Base-by-base conservation (phyloP, 2,797 vertebrate species). In the Danio kyathit region DNA sequence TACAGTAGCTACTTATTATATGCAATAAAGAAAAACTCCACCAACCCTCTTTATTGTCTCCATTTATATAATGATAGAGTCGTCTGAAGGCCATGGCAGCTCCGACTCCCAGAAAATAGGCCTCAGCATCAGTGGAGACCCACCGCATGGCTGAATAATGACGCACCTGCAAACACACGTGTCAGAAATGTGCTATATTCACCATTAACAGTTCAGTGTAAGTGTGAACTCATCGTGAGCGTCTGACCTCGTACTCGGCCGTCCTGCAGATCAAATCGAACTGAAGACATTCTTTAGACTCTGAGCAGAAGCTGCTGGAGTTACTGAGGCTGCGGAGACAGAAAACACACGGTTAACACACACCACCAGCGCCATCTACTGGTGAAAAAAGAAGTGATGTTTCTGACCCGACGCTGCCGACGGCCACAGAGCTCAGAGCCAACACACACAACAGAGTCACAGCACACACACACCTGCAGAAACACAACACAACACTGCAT, bases 11-110 rank as follows among this genome's bases (percentile, higher is more conserved):
- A 29, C 29, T 29, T 29, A 29, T n/a, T n/a, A n/a, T 29, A 29
- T 29, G 29, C 29, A 29, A 29, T 29, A 29, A 29, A 29, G 29
- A 29, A 1, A 29, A 14, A 73, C 16, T 29, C 19, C 64, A 76
- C 17, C 8, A 16, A 94, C 94, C 93, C 80, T 70, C 89, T 52
- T 91, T 83, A 1, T 95, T 95, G 60, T 88, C 90, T 67, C 94
- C 94, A 0, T 91, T 92, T 85, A 95, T 94, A 84, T 94, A 95
- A 86, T 93, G 92, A 88, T 93, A 95, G 21, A 95, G 94, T 46
- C 91, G 93, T 88, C 92, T 93, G 89, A 95, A 95, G 57, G 94
- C 94, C 91, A 94, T 90, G 51, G 93, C 92, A 14, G 91, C 92
- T 5, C 93, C 94, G 40, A 94, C 93, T 0, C 94, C 94, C 91